Conservation (phyloP, 23 tunicate species). For the Phallusia fumigata region DNA sequence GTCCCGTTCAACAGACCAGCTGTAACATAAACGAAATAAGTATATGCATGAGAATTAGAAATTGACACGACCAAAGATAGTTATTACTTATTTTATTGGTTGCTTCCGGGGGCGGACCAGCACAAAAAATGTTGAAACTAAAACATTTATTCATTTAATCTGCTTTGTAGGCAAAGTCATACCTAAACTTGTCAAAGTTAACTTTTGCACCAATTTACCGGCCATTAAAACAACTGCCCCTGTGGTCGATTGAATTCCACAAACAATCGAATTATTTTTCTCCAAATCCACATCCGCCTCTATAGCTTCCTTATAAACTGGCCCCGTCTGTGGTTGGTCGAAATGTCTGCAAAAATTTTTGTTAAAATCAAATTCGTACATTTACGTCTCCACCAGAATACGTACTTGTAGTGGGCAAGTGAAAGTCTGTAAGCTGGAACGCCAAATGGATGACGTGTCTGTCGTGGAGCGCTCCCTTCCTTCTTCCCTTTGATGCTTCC, state of each 20-base stretch:
- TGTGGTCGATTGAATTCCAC: neutral
- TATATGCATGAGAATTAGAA: too few species aligned
- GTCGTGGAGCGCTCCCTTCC: neutral
- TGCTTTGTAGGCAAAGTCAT: too few species aligned
- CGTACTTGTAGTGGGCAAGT: conserved; percentile 5
- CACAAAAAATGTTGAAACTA: too few species aligned
- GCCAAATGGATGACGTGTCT: conserved; percentile 14
- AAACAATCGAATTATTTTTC: neutral
- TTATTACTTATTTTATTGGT: too few species aligned
- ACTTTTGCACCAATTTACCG: too few species aligned
- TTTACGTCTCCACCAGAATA: neutral
- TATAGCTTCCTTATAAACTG: neutral
- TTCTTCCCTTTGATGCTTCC: neutral
- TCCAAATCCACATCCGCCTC: neutral
- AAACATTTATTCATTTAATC: too few species aligned
- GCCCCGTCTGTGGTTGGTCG: neutral
- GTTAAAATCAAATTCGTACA: too few species aligned
- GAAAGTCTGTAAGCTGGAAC: conserved; percentile 26
- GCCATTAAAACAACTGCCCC: conserved; percentile 19
- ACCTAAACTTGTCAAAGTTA: too few species aligned
- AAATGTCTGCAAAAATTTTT: neutral
- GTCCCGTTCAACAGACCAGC: neutral
- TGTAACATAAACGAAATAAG: too few species aligned
- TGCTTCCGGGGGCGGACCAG: too few species aligned
- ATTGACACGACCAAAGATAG: too few species aligned